Evolutionary conservation across 2,888 invertebrate species (phyloP).

Genomic region (Sceliomorpha sp.): DNA sequence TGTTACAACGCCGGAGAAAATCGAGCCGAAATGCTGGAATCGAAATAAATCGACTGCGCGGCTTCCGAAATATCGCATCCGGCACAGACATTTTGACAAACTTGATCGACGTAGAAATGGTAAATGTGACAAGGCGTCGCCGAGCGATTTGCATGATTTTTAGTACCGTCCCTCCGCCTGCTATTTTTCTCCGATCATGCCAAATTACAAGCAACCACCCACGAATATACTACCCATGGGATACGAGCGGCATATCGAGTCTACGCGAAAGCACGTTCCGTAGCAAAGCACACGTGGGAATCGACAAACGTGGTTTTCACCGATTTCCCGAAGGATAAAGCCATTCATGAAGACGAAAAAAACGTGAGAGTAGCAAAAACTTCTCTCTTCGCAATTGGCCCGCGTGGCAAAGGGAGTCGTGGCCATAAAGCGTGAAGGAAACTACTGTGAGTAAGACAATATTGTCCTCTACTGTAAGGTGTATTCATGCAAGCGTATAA

Average conservation of each 20-base stretch:
- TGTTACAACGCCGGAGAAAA: too few relatives aligned
- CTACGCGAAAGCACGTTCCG: conserved; percentile 29
- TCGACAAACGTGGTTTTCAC: conserved; percentile 37
- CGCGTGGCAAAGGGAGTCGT: conserved; percentile 26
- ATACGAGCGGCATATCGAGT: conserved; percentile 31
- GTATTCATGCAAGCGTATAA: background rate
- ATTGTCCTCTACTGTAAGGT: background rate
- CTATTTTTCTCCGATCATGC: conserved; percentile 57
- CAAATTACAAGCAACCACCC: conserved; percentile 54
- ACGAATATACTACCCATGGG: conserved; percentile 56
- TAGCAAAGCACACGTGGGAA: conserved; percentile 39
- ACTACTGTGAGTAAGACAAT: conserved; percentile 16
- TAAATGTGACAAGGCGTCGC: too few relatives aligned
- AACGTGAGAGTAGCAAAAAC: conserved; percentile 24
- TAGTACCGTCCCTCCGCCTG: conserved; percentile 27
- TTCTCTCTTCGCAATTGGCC: conserved; percentile 26
- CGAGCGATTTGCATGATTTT: conserved; percentile 22
- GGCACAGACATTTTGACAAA: background rate
- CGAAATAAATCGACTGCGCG: too few relatives aligned
- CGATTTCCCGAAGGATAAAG: conserved; percentile 41
- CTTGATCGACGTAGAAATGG: too few relatives aligned
- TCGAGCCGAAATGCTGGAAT: too few relatives aligned
- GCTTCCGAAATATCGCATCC: background rate
- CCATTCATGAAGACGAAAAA: conserved; percentile 25
- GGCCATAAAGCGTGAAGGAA: conserved; percentile 24